Base-by-base conservation (phyloP, 2,888 invertebrate species). In the Dermolepida albohirtum region DNA sequence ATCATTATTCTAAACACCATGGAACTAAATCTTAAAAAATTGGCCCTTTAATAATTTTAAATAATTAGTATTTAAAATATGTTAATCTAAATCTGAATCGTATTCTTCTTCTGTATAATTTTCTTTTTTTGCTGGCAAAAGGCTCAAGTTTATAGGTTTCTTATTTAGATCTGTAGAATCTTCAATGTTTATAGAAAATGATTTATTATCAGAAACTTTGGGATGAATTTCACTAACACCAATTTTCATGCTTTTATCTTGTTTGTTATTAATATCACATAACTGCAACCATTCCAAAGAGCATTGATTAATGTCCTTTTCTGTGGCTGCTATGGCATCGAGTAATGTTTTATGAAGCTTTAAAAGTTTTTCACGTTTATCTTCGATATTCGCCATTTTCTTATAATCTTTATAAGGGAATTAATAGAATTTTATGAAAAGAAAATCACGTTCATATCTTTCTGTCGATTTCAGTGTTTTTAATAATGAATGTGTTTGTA, bases 211-310 rank as follows among this genome's bases (percentile, higher is more conserved):
- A 22, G 5, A n/a, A 29, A 17, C 5, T 14, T 29, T 44, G 47
- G 10, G 49, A 14, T 22, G 27, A 17, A n/a, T 27, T 17, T 11
- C 17, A 44, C 22, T 12, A 12, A n/a, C 16, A 16, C 10, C 41
- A 16, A 4, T 39, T 22, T 27, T 51, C n/a, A 17, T 6, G 6
- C 5, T 55, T 55, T 47, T 14, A 7, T 50, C 54, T 51, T 51
- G 59, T 17, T 40, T 69, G 41, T 59, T 62, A 11, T 57, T 65
- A 22, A 68, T 34, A 44, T 62, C 66, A 44, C 69, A 69, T 22
- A 69, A 62, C 14, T 69, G 69, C 11, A 69, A 52, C 69, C 69
- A 69, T 27, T 69, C 69, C n/a, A 69, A 12, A 8, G 66, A 65
- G 16, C 57, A 59, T 22, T 69, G 59, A 49, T 51, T 66, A 17